Evolutionary conservation across 1,140 invertebrate species (phyloP).

Genomic region (Drosophila pruinosa): DNA sequence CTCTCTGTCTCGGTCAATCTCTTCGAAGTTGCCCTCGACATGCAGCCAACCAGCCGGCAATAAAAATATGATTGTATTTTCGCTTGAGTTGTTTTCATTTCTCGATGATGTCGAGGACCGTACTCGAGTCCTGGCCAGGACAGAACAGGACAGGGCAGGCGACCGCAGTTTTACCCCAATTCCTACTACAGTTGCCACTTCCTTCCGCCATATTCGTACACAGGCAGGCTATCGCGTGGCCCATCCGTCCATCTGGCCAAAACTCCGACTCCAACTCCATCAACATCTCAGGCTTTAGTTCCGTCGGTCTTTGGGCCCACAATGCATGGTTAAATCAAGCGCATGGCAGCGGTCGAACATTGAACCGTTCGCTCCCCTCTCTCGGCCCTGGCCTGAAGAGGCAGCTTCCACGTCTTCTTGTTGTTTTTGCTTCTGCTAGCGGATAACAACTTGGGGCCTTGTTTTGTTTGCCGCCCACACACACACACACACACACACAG

Average conservation of each 20-base stretch:
- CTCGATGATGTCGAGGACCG: slow-evolving; percentile 76
- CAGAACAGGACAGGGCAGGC: no score
- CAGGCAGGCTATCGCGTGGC: background rate
- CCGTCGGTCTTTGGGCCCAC: slow-evolving; percentile 36
- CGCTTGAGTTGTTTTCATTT: slow-evolving; percentile 81
- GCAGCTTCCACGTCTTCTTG: slow-evolving; percentile 33
- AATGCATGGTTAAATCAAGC: slow-evolving; percentile 78
- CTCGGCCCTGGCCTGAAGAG: background rate
- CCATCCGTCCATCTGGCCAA: background rate
- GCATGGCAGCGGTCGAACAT: slow-evolving; percentile 66
- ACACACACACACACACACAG: slow-evolving; percentile 16
- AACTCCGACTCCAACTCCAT: slow-evolving; percentile 24
- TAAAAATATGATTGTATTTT: slow-evolving; percentile 81
- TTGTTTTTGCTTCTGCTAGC: slow-evolving; percentile 49
- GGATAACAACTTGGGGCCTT: slow-evolving; percentile 45
- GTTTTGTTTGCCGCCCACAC: slow-evolving; percentile 54
- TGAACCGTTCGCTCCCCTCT: slow-evolving; percentile 55
- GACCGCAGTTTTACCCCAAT: slow-evolving; percentile 51
- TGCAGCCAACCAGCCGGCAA: slow-evolving; percentile 78
- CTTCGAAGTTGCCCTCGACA: slow-evolving; percentile 42
- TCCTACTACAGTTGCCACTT: slow-evolving; percentile 35
- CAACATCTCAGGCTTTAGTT: slow-evolving; percentile 13
- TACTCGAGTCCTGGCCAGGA: slow-evolving; percentile 21
- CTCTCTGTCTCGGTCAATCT: slow-evolving; percentile 30
- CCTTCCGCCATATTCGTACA: slow-evolving; percentile 38